Evolutionary conservation across 2,113 vertebrate genomes (phyloP).

Genomic region (Vidua chalybeata): DNA sequence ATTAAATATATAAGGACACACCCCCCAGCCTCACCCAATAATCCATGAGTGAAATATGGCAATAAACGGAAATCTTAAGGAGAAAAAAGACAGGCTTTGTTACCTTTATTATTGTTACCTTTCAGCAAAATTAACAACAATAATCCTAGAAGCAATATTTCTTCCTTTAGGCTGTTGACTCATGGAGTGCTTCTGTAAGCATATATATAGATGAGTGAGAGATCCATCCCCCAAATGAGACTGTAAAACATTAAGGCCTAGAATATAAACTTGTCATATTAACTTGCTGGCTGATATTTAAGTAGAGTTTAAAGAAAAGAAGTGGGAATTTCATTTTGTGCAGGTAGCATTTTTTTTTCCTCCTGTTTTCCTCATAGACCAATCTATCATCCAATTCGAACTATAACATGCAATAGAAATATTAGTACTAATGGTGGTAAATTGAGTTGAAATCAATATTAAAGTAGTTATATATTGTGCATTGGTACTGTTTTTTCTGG

Average conservation of each 20-base stretch:
- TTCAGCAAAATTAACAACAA: background rate
- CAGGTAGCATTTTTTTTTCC: background rate
- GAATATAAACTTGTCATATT: background rate
- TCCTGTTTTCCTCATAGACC: background rate
- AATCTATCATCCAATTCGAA: background rate
- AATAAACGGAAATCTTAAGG: background rate
- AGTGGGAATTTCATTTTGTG: background rate
- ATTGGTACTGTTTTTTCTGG: background rate
- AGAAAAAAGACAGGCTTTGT: background rate
- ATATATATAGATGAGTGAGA: background rate
- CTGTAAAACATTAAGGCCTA: background rate
- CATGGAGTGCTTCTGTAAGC: background rate
- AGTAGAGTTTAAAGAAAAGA: background rate
- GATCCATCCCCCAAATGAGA: background rate
- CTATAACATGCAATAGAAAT: background rate
- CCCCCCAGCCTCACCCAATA: rapidly evolving
- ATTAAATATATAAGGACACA: background rate
- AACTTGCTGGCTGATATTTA: background rate
- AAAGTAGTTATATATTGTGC: background rate
- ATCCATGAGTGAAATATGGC: background rate
- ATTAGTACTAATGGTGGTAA: background rate
- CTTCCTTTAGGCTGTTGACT: background rate
- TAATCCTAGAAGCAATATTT: background rate
- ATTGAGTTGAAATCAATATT: background rate
- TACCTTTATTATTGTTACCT: background rate